Evolutionary conservation across 2,888 invertebrate genomes (phyloP), one percentile per base, ranked within the genome.

Genomic region (Fragum sueziense): DNA sequence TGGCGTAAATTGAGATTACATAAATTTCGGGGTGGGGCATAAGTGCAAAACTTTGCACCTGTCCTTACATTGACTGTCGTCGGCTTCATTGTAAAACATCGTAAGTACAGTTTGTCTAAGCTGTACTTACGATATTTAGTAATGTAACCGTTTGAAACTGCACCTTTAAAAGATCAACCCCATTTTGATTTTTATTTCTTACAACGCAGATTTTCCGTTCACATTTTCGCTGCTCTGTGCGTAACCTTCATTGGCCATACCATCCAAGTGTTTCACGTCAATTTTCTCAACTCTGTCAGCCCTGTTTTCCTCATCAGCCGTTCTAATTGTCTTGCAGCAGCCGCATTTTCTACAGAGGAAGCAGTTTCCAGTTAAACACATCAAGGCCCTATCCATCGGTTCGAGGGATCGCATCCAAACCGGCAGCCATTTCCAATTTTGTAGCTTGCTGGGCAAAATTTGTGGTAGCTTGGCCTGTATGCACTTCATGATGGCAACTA

Each of bases 371-470:
- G 79, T 79, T 2, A 76, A 7, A 31, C 31, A 57, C 68, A 76
- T 54, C 11, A 82, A 6, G 51, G 77, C 31, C 27, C 74, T 77
- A 82, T 92, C 91, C 20, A 86, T 80, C 17, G 91, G 91, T 3
- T 81, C 86, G 25, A 93, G 82, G 1, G 91, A 92, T 25, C 88
- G 88, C 75, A 91, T 62, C 29, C 85, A 86, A n/a, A 76, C 33
- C 4, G 93, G 92, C 4, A 93, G 85, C 76, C 89, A 92, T 33
- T 92, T 87, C 92, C 93, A 93, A 76, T 80, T 87, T 67, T 87
- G 83, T 9, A 93, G 82, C 31, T 85, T 86, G 9, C n/a, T 34
- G 0, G 92, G 92, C 17, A 93, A 82, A 7, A 61, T 47, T 34
- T 59, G 20, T 0, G 90, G 91, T 20, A 79, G 59, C 70, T 90